Conservation (phyloP, 2,113 vertebrate species). For the Pholis gunnellus region DNA sequence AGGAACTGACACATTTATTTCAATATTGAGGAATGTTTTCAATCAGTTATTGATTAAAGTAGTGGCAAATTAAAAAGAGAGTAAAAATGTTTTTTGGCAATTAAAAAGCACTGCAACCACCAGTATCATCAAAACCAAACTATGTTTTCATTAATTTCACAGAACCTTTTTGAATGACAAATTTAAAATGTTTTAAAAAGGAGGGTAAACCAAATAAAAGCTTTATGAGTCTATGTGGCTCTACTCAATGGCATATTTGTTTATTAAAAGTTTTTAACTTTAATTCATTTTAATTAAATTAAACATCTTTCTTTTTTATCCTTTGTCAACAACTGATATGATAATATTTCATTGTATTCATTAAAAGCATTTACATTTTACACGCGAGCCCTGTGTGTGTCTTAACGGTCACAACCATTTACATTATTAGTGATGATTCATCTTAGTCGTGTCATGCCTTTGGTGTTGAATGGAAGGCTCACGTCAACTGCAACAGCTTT, state of each 20-base stretch:
- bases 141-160: neutral
- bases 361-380: neutral
- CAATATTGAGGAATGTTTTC: neutral
- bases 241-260: neutral
- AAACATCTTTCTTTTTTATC: neutral
- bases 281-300: neutral
- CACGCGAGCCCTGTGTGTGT: neutral
- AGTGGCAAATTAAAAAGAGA: neutral
- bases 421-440: neutral
- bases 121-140: neutral
- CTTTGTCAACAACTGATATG: neutral
- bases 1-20: neutral
- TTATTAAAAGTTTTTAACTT: neutral
- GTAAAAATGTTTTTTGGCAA: neutral
- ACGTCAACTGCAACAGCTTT: neutral
- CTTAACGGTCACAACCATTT: neutral
- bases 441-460: neutral
- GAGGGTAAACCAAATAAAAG: neutral
- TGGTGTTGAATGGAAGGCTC: neutral
- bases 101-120: neutral
- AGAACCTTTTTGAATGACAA: neutral
- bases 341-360: neutral
- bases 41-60: neutral
- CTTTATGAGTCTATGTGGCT: neutral
- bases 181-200: neutral